Percentiles rank a stretch among this genome's conserved stretches.
phyloP scores from a whole-genome alignment of 2,888 invertebrate genomes.

The Tachystola acroxantha region DNA sequence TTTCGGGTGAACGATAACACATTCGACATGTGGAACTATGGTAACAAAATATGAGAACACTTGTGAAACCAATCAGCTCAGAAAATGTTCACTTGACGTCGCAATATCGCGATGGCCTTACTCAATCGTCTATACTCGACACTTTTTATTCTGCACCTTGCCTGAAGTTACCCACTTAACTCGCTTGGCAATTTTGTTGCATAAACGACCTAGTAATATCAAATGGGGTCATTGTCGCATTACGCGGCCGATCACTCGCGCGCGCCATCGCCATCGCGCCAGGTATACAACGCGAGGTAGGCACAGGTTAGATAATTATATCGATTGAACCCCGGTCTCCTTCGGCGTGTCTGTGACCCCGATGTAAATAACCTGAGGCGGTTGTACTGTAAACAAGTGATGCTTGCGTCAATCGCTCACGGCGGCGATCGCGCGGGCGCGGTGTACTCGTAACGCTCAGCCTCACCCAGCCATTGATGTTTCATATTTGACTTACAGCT shows the following conservation, averaged over 20 bases:
- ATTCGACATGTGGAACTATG: constrained; percentile 27
- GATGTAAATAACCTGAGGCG: constrained; percentile 75
- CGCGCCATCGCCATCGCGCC: too few species aligned
- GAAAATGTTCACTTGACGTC: constrained; percentile 24
- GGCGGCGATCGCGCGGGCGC: too few species aligned
- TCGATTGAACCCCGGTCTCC: constrained; percentile 66
- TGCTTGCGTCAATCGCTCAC: constrained; percentile 68
- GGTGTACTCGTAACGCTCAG: constrained; percentile 20
- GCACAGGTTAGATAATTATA: constrained; percentile 64
- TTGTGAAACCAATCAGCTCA: constrained; percentile 26
- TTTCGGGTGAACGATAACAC: constrained; percentile 45
- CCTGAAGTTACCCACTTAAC: constrained; percentile 46
- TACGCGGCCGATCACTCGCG: constrained; percentile 38
- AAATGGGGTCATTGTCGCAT: constrained; percentile 72
- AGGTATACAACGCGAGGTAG: constrained; percentile 39
- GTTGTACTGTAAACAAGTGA: constrained; percentile 70
- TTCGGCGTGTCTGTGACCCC: constrained; percentile 76
- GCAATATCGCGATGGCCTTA: constrained; percentile 42
- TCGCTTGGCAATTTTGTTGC: constrained; percentile 60
- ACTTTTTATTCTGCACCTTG: constrained; percentile 5
- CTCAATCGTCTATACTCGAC: constrained; percentile 36
- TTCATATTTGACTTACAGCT: constrained; percentile 37
- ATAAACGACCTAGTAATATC: constrained; percentile 69
- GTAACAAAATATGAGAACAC: constrained; percentile 23
- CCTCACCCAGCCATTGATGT: constrained; percentile 43